phyloP scores from a whole-genome alignment of 1,140 invertebrate genomes.

The Orchesella cincta region DNA sequence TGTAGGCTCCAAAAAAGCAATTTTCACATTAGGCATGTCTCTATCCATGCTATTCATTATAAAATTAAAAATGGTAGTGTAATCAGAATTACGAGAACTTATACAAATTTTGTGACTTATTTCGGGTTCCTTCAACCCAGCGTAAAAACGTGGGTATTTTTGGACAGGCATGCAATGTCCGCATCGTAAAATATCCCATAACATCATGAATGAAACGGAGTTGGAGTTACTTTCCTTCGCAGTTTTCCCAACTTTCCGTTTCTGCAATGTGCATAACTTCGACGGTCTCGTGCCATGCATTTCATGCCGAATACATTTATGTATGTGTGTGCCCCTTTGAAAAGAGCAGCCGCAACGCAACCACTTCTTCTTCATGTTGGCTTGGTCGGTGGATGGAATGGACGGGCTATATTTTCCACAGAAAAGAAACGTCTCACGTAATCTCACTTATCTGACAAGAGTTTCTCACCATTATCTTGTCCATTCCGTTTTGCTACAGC shows the following conservation, averaged over 20 bases:
- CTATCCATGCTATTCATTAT: conserved; percentile 3
- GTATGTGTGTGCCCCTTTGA: no score
- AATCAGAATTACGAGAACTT: conserved; percentile 9
- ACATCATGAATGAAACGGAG: not conserved
- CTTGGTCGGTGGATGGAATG: no score
- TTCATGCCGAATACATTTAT: no score
- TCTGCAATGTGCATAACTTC: not conserved
- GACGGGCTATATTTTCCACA: no score
- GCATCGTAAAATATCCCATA: not conserved
- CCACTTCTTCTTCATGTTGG: no score
- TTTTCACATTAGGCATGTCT: conserved; percentile 51
- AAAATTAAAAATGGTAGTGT: conserved; percentile 10
- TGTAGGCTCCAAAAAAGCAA: conserved; percentile 40
- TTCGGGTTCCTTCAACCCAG: conserved; percentile 23
- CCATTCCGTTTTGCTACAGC: not conserved
- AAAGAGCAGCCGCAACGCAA: no score
- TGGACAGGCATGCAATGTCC: not conserved
- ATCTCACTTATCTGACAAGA: conserved; percentile 19
- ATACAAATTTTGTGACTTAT: conserved; percentile 12
- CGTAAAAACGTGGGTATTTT: not conserved
- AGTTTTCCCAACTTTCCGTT: not conserved
- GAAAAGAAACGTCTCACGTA: not conserved
- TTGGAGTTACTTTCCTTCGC: no score
- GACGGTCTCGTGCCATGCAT: no score
- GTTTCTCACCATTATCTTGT: conserved; percentile 17